Base-by-base conservation (phyloP, 2,797 vertebrate species). In the Dromococcyx pavoninus region DNA sequence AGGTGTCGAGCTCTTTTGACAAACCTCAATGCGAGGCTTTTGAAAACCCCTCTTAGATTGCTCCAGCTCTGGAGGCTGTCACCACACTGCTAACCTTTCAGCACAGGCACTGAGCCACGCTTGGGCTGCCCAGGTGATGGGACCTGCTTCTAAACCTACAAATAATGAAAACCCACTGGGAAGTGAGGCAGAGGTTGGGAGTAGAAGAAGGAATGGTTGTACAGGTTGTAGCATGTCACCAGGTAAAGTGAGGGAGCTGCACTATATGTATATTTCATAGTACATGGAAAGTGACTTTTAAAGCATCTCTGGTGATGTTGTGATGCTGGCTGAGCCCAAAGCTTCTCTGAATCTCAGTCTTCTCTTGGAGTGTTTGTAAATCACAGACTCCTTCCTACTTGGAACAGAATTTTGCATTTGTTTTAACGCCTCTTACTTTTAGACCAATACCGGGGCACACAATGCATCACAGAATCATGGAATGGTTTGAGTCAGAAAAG, bases 251-350 rank as follows among this genome's bases (percentile, higher is more conserved):
- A 71, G 89, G 67, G 72, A 91, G 33, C 84, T 92, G 93, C 88
- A 51, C 93, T 90, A 83, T 94, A 94, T 94, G 37, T 93, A 91
- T 96, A 90, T 96, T 96, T 96, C 76, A 96, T 86, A 67, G 41
- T 57, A 96, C 94, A 94, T 41, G 90, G 83, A 83, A 94, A 90
- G 70, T 93, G 95, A 96, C 95, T 96, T 96, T 96, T 96, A 95
- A 66, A 86, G 76, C 79, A 33, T 89, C 95, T 88, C 89, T 33
- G 28, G 91, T 17, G 70, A 35, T 71, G 67, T 17, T 70, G 48
- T 32, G 39, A 51, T 24, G 69, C 53, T 73, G 60, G 27, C 66
- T 53, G 57, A 91, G 84, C 73, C 56, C 81, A 54, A 30, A 70
- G 48, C 35, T 86, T 58, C 78, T 91, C 87, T 28, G 43, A 64